Evolutionary conservation across 2,888 invertebrate species (phyloP).

Genomic region (Caenorhabditis wallacei): DNA sequence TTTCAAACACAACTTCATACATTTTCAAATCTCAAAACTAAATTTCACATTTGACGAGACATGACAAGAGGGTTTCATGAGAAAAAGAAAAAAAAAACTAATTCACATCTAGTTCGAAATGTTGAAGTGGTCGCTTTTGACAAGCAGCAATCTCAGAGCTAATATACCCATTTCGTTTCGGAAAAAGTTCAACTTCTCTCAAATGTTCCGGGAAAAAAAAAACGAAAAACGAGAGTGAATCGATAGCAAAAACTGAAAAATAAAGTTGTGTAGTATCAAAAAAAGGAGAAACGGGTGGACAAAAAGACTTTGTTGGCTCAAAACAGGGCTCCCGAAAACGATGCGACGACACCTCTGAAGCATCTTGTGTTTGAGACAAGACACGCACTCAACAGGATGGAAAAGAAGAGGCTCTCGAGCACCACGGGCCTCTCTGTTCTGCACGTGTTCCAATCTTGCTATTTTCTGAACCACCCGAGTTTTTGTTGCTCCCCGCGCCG

Average conservation of each 20-base stretch:
- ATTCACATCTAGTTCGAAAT: constrained; percentile 41
- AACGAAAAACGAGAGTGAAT: not conserved
- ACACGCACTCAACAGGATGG: constrained; percentile 49
- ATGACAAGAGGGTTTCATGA: not conserved
- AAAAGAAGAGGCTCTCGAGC: constrained; percentile 57
- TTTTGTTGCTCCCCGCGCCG: constrained; percentile 26
- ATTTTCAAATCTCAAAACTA: too few species aligned
- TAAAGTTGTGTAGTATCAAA: constrained; percentile 48
- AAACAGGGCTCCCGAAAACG: constrained; percentile 50
- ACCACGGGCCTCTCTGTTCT: constrained; percentile 32
- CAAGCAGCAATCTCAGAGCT: constrained; percentile 48
- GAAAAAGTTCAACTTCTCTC: constrained; percentile 26
- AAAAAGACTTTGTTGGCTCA: constrained; percentile 42
- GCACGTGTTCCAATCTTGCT: constrained; percentile 65
- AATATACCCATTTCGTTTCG: constrained; percentile 40
- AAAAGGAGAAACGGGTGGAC: not conserved
- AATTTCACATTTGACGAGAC: not conserved
- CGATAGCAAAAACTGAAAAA: constrained; percentile 5
- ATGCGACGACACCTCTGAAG: constrained; percentile 58
- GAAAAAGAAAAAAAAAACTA: constrained; percentile 18
- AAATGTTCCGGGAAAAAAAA: constrained; percentile 12
- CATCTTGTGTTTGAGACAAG: constrained; percentile 57
- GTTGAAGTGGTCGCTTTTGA: constrained; percentile 43
- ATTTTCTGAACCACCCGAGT: constrained; percentile 58
- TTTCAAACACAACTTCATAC: too few species aligned